Percentiles rank a stretch among this genome's conserved stretches.
These are phyloP conservation scores for Chaetogeoica ovagalla DNA, from an alignment of 2,888 invertebrate genomes.

Conservation along the genomic window DNA sequence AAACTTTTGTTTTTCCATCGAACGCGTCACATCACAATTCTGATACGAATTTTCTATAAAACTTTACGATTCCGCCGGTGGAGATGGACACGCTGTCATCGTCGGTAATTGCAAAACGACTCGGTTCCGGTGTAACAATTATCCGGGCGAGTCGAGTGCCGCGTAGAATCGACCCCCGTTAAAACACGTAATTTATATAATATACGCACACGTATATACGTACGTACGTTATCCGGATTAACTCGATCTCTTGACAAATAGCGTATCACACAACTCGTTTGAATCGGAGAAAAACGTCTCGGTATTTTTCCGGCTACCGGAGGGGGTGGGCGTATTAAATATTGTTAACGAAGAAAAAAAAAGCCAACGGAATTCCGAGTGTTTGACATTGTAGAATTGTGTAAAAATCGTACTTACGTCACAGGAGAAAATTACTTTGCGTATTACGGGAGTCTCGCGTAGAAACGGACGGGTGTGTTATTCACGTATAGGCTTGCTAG, in stretches of 20 bases:
- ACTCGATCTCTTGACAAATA: background rate
- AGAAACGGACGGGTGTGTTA: too few relatives aligned
- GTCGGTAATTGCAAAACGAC: background rate
- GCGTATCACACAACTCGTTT: conserved; percentile 12
- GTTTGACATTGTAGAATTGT: background rate
- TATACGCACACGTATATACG: too few relatives aligned
- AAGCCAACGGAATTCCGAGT: background rate
- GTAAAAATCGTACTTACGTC: background rate
- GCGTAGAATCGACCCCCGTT: conserved; percentile 6
- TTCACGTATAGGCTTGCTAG: too few relatives aligned
- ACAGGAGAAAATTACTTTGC: background rate
- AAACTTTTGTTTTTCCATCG: background rate
- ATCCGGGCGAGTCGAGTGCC: background rate
- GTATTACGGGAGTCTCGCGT: too few relatives aligned
- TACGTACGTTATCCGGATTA: background rate
- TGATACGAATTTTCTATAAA: conserved; percentile 14
- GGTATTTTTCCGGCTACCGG: background rate
- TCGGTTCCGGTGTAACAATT: background rate
- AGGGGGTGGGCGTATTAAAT: too few relatives aligned
- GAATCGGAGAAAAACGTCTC: conserved; percentile 1
- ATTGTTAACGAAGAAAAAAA: background rate
- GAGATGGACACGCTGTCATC: background rate
- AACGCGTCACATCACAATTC: background rate
- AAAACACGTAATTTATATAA: conserved; percentile 41
- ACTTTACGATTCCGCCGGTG: conserved; percentile 2